These are phyloP conservation scores for Polyommatus iphigenia DNA, from an alignment of 2,888 invertebrate genomes.

Conservation along the genomic window DNA sequence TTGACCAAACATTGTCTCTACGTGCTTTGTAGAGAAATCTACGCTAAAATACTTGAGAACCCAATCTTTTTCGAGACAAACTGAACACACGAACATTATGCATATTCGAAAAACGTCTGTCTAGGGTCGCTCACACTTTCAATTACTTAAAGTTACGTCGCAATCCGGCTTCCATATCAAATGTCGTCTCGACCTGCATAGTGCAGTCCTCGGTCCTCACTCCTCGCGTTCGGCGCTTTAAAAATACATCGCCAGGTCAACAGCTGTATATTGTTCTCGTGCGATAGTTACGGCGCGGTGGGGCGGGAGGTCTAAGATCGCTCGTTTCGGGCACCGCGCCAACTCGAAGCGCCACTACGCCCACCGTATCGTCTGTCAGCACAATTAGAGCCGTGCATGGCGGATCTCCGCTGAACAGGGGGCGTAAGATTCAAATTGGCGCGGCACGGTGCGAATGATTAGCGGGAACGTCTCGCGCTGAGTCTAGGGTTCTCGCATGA, in stretches of 20 bases:
- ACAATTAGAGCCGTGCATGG: constrained; percentile 49
- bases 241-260: constrained; percentile 59
- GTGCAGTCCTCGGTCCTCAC: constrained; percentile 8
- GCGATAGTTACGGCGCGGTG: constrained; percentile 47
- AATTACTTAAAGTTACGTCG: constrained; percentile 31
- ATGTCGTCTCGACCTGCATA: constrained; percentile 27
- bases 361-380: constrained; percentile 60
- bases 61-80: background rate
- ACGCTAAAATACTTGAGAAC: background rate
- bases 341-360: constrained; percentile 66
- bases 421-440: constrained; percentile 52
- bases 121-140: background rate
- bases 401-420: constrained; percentile 46
- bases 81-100: background rate
- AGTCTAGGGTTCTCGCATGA: constrained; percentile 70
- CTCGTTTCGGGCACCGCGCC: constrained; percentile 68
- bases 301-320: constrained; percentile 58
- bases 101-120: background rate
- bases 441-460: constrained; percentile 32
- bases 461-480: constrained; percentile 64
- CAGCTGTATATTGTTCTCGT: constrained; percentile 55
- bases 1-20: background rate
- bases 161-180: background rate
- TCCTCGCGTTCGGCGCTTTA: constrained; percentile 38
- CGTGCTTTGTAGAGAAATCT: background rate